Base-by-base conservation (phyloP, 2,888 invertebrate species). In the Philaethria dido region DNA sequence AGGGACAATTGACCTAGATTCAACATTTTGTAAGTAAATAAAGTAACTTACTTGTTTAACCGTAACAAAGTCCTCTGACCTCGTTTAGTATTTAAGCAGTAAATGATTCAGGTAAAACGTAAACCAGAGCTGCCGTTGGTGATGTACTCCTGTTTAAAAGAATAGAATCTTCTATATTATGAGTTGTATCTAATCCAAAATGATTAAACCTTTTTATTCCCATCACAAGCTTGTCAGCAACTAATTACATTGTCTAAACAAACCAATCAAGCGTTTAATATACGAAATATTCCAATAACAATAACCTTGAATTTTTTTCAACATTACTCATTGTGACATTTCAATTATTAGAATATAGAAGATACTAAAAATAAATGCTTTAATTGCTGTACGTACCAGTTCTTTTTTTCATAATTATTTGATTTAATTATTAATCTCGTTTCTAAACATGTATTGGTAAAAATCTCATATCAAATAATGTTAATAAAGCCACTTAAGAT, bases 251-350 rank as follows among this genome's bases (percentile, higher is more conserved):
- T 60, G 44, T 50, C 47, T 57, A 14, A 29, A 25, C 18, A 60
- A 65, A 33, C 42, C 47, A 57, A 65, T 59, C 11, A 65, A 60
- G 4, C 29, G 29, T 20, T 60, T 65, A 50, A 50, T 60, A 29
- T 52, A 65, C 59, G 48, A n/a, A 62, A 42, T 44, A 16, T 55
- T 36, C n/a, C 50, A 69, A 62, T 64, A 16, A 57, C 18, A 25
- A 68, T n/a, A 50, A 33, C 61, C 65, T 65, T 65, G 65, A 60
- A 52, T 50, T 44, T 20, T 57, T 60, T 60, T 52, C 44, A 18
- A 33, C 3, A 33, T 29, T 60, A 47, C 18, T 42, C 65, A 50
- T 33, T 29, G 44, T 13, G 20, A 22, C 50, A 39, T 20, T 16
- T 48, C 25, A 62, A 62, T 62, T 59, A 45, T 50, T 65, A 62